Base-by-base conservation (phyloP, 2,113 vertebrate species). In the Tenrec ecaudatus region DNA sequence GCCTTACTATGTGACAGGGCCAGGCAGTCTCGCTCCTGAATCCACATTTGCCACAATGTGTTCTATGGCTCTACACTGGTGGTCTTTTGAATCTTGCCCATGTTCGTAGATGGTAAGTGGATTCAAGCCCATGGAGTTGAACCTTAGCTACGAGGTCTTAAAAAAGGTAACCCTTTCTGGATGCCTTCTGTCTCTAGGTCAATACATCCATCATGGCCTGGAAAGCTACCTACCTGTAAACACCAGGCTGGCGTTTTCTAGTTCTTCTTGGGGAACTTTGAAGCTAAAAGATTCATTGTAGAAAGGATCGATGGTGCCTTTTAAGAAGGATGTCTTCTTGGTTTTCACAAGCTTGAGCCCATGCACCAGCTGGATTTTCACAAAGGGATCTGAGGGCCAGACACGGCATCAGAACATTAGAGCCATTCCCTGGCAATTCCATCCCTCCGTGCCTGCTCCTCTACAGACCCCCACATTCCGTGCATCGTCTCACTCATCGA, bases 211-310 rank as follows among this genome's bases (percentile, higher is more conserved):
- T 76, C 22, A 20, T 27, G 16, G 19, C 93, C 53, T 68, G n/a
- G 40, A 47, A 76, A 19, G 25, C 25, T 5, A 31, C 91, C 88
- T 97, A 99, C 99, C 99, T 98, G 99, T 99, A 97, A 99, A 99
- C 82, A 99, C 99, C 10, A 99, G 97, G 98, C 99, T 99, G 96
- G 98, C 98, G 0, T 99, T 99, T 95, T 98, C 98, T 89, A 99
- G 94, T 82, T 99, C 98, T 88, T 99, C 99, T 60, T 98, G 98
- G 1, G 98, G 98, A 36, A 99, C 99, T 92, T 99, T 98, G 97
- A 99, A 99, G 95, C 98, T 99, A 97, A 99, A 99, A 91, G 99
- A 99, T 94, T 99, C 99, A 0, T 99, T 99, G 97, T 99, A 99
- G 97, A 98, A 99, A 69, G 99, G 99, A 94, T 99, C 99, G 1